A percentile compares a stretch with the other conserved stretches of the same genome.
Evolutionary conservation across 2,113 vertebrate genomes (phyloP).

Genomic region (Dendrocopos noguchii): DNA sequence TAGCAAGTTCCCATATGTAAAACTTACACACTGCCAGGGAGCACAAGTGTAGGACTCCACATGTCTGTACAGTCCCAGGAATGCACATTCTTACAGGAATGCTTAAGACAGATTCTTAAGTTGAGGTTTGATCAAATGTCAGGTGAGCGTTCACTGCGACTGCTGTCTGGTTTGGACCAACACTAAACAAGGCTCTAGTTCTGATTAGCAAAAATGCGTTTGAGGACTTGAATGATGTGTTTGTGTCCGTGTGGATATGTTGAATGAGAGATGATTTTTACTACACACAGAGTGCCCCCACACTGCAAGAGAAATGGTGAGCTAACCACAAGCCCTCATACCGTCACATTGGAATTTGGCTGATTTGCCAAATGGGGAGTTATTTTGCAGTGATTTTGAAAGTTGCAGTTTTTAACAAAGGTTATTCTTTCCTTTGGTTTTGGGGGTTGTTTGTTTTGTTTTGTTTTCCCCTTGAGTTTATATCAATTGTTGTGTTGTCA

Average conservation of each 20-base stretch:
- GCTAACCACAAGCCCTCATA: not conserved
- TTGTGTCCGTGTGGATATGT: not conserved
- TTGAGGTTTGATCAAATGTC: not conserved
- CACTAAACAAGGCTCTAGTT: not conserved
- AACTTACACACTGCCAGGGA: not conserved
- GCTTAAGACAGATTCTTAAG: not conserved
- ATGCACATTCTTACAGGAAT: slow-evolving; percentile 1
- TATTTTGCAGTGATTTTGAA: not conserved
- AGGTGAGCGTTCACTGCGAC: not conserved
- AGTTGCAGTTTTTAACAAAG: not conserved
- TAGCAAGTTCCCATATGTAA: not conserved
- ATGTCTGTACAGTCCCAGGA: slow-evolving; percentile 1
- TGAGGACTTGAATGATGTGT: not conserved
- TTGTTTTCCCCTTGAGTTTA: not conserved
- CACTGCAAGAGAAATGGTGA: not conserved
- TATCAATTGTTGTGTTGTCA: not conserved
- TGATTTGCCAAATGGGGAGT: not conserved
- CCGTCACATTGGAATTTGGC: not conserved
- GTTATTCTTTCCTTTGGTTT: not conserved
- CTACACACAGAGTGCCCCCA: not conserved
- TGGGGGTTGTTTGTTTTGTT: too few species aligned
- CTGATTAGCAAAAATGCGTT: not conserved
- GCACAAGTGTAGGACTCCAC: not conserved
- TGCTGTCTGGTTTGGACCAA: not conserved
- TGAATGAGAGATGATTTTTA: not conserved